These are phyloP conservation scores for Periophthalmodon schlosseri DNA, from an alignment of 2,113 vertebrate species.

Conservation along the genomic window DNA sequence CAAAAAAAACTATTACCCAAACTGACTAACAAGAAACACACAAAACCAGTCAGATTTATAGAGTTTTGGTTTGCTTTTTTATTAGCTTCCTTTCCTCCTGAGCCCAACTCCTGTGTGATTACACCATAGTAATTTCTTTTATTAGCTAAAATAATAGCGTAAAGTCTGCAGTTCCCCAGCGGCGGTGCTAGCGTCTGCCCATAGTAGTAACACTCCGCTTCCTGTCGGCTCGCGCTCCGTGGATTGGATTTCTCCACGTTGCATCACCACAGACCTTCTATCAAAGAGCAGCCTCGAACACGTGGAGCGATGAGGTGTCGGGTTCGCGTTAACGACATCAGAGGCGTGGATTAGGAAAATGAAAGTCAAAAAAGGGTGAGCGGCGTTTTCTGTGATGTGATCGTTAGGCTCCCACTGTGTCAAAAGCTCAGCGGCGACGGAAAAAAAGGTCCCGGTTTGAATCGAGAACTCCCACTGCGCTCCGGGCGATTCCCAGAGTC, in stretches of 20 bases:
- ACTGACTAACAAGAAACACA: too few relatives aligned
- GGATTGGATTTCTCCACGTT: constrained; percentile 65
- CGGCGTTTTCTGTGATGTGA: constrained; percentile 3
- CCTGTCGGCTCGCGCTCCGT: constrained; percentile 43
- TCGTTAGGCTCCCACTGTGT: constrained; percentile 19
- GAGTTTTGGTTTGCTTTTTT: background rate
- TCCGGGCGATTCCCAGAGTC: background rate
- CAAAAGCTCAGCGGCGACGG: constrained; percentile 22
- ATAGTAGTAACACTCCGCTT: constrained; percentile 37
- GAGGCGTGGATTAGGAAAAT: constrained; percentile 33
- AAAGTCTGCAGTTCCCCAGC: constrained; percentile 1
- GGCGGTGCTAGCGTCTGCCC: constrained; percentile 15
- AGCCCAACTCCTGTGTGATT: background rate
- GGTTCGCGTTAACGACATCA: constrained; percentile 47
- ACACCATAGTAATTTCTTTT: background rate
- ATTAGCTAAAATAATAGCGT: constrained; percentile 19
- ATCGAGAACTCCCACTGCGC: constrained; percentile 6
- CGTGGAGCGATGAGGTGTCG: background rate
- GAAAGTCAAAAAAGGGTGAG: constrained; percentile 26
- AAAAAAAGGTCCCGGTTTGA: constrained; percentile 17
- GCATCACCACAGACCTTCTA: constrained; percentile 63
- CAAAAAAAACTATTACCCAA: too few relatives aligned
- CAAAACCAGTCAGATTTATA: too few relatives aligned
- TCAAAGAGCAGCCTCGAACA: constrained; percentile 53
- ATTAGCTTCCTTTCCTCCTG: background rate